Evolutionary conservation across 2,113 vertebrate species (phyloP).

Genomic region (Fulica atra): DNA sequence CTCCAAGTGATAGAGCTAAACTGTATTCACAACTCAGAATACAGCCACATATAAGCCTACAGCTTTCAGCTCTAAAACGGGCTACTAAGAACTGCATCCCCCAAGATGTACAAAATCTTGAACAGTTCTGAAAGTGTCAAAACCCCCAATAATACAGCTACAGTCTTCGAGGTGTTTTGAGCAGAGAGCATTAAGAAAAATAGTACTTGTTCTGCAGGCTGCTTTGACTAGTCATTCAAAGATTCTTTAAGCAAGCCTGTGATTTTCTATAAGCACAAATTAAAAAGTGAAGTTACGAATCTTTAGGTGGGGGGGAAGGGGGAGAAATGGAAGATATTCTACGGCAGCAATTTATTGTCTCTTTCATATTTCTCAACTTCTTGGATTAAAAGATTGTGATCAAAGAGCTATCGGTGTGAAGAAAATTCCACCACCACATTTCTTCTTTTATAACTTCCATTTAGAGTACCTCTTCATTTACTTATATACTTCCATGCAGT

Average conservation of each 20-base stretch:
- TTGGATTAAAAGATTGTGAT: background rate
- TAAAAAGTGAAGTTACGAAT: background rate
- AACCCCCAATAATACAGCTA: background rate
- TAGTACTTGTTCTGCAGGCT: background rate
- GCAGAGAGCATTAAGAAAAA: background rate
- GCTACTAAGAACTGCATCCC: background rate
- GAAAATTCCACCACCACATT: background rate
- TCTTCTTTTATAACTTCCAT: background rate
- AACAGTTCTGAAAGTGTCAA: background rate
- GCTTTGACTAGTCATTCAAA: background rate
- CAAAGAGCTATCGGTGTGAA: background rate
- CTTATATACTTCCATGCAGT: background rate
- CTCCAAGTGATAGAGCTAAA: background rate
- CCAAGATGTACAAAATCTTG: background rate
- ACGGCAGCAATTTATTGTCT: background rate
- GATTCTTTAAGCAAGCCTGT: background rate
- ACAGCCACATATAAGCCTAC: background rate
- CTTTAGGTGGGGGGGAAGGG: fast-evolving
- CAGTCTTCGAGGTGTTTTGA: background rate
- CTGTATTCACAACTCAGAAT: background rate
- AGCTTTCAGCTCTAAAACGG: background rate
- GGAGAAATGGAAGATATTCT: background rate
- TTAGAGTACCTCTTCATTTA: background rate
- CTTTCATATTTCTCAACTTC: background rate
- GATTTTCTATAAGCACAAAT: background rate